Conservation (phyloP, 2,113 vertebrate genomes). For the Lampris megalopsis region DNA sequence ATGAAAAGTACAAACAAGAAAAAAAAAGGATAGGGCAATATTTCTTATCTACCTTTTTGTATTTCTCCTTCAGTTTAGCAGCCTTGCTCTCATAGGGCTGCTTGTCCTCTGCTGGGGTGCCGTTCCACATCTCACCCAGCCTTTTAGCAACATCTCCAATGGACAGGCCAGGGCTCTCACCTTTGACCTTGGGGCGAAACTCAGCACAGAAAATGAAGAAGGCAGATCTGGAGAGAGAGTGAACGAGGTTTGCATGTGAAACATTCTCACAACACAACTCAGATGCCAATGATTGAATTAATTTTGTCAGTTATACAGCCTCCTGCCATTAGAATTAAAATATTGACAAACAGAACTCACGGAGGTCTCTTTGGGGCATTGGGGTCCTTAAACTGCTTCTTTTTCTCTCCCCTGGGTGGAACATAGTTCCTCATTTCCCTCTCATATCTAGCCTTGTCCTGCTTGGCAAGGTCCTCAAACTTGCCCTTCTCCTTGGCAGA, state of each 20-base stretch:
- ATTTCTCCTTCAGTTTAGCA: conserved; percentile 99
- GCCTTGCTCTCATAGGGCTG: conserved; percentile 97
- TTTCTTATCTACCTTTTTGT: conserved; percentile 90
- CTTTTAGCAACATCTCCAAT: conserved; percentile 96
- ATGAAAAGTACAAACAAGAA: background rate
- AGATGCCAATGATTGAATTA: background rate
- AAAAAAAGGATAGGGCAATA: background rate
- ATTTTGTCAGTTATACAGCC: background rate
- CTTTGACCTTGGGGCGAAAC: conserved; percentile 96
- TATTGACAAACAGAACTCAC: conserved; percentile 82
- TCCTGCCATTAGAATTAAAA: background rate
- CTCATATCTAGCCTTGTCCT: conserved; percentile 96
- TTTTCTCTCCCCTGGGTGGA: conserved; percentile 91
- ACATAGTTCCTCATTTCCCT: conserved; percentile 97
- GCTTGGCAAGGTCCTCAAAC: conserved; percentile 96
- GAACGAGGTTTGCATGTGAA: too few relatives aligned
- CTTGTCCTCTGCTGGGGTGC: conserved; percentile 91
- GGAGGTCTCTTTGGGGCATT: conserved; percentile 99
- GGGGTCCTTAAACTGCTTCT: conserved; percentile 98
- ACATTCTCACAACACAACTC: background rate
- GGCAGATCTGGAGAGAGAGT: conserved; percentile 85
- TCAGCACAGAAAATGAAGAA: conserved; percentile 99
- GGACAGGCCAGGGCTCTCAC: conserved; percentile 89
- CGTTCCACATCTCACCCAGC: conserved; percentile 98
- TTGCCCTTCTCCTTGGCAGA: conserved; percentile 96